Evolutionary conservation across 1,140 invertebrate species (phyloP).

Genomic region (Bradynema listronoti): DNA sequence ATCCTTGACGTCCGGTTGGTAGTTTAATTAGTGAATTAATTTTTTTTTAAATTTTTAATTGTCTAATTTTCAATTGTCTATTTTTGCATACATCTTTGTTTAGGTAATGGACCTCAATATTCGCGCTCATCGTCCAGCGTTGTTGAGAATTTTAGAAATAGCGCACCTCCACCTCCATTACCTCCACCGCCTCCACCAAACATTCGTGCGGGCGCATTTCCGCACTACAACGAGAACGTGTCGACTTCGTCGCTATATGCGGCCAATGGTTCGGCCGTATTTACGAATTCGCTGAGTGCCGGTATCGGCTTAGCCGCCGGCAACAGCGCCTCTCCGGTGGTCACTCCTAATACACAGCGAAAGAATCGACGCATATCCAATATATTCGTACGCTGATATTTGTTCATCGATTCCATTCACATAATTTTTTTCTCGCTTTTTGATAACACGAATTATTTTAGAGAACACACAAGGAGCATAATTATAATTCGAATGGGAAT

Average conservation of each 20-base stretch:
- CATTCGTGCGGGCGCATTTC: neutral
- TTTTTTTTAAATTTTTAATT: neutral
- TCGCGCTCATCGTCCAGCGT: conserved; percentile 18
- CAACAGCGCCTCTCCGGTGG: conserved; percentile 17
- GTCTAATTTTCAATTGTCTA: neutral
- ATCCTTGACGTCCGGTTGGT: conserved; percentile 7
- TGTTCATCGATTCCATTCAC: neutral
- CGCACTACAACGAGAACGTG: no score
- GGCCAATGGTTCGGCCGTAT: no score
- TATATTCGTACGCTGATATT: conserved; percentile 25
- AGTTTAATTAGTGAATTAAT: neutral
- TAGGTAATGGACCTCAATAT: conserved; percentile 14
- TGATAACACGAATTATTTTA: neutral
- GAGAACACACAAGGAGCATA: neutral
- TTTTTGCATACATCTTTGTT: no score
- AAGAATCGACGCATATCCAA: conserved; percentile 31
- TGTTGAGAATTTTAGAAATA: no score
- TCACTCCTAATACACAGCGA: conserved; percentile 28
- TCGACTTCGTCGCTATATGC: no score
- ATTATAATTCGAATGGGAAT: no score
- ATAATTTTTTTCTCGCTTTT: no score
- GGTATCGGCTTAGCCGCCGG: no score
- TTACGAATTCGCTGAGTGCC: no score
- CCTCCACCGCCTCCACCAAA: neutral
- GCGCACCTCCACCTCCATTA: neutral